Base-by-base conservation (phyloP, 1,140 invertebrate species). In the Achatina immaculata region DNA sequence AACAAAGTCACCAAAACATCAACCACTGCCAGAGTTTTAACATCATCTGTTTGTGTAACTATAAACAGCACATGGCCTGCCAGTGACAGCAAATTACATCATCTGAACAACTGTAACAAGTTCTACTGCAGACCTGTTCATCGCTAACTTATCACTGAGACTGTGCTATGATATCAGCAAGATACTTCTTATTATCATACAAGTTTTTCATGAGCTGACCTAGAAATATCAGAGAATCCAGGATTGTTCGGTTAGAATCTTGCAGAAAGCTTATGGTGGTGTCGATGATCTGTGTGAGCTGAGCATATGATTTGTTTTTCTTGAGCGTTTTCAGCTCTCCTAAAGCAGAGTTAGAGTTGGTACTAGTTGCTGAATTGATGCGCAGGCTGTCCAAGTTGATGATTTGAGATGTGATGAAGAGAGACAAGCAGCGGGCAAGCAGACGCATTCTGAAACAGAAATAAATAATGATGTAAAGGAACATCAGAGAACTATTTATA, bases 361-460 rank as follows among this genome's bases (percentile, higher is more conserved):
- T 24, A 38, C 55, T 51, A 19, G 42, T 31, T 43, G 76, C 14
- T n/a, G 66, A 14, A 45, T 40, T 28, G n/a, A 43, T 38, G 4
- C 78, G 65, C 0, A 80, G 42, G 1, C 28, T 0, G 11, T 78
- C 65, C 31, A 40, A 6, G 43, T 28, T 78, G 38, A 78, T 21
- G 2, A 78, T 7, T 40, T 78, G 76, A 40, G 21, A 66, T 24
- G 66, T 28, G 11, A 80, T 43, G 40, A 71, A 80, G 2, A 40
- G 28, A 38, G 78, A 71, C 43, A 80, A 34, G 14, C 31, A 40
- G 42, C 38, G 9, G 45, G 68, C 45, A 28, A 80, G 31, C 7
- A 80, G 28, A 21, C 78, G 78, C 78, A 80, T 80, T 31, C 78
- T 80, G 68, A 48, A 28, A 45, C 34, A 51, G 55, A 51, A 55